A percentile compares a stretch with the other conserved stretches of the same genome.
phyloP scores from a whole-genome alignment of 2,797 vertebrate species.

The Odontamblyopus rebecca region DNA sequence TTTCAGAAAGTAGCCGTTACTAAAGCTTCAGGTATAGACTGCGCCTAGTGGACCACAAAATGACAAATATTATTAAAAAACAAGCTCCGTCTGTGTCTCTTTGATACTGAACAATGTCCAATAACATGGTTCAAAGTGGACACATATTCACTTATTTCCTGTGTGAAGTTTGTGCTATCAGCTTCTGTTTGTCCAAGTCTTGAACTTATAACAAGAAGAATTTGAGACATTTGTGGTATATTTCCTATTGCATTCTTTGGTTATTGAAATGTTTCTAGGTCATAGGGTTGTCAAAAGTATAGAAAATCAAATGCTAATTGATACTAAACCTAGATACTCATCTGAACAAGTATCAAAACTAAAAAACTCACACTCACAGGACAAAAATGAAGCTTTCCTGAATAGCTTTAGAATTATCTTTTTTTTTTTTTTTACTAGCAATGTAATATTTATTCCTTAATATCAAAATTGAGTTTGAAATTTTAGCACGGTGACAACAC shows the following conservation, averaged over 20 bases:
- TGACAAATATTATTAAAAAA: slow-evolving; percentile 1
- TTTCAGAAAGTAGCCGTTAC: neutral
- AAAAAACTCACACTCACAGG: no score
- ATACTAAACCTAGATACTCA: no score
- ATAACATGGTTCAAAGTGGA: neutral
- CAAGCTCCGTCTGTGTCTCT: neutral
- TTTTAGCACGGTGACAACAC: no score
- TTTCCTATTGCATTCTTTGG: slow-evolving; percentile 32
- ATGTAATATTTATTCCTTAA: no score
- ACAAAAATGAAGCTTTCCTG: no score
- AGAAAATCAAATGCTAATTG: no score
- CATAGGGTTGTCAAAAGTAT: no score
- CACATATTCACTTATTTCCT: slow-evolving; percentile 38
- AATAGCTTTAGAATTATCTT: no score
- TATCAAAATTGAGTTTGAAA: no score
- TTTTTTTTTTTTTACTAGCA: no score
- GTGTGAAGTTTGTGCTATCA: slow-evolving; percentile 22
- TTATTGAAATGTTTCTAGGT: neutral
- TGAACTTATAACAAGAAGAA: slow-evolving; percentile 15
- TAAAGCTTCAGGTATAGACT: neutral
- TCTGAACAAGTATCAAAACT: no score
- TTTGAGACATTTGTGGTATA: slow-evolving; percentile 15
- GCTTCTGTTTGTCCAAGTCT: slow-evolving; percentile 46
- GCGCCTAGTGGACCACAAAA: neutral
- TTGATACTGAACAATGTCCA: neutral